phyloP scores from a whole-genome alignment of 2,113 vertebrate genomes.

The Thermophis baileyi region DNA sequence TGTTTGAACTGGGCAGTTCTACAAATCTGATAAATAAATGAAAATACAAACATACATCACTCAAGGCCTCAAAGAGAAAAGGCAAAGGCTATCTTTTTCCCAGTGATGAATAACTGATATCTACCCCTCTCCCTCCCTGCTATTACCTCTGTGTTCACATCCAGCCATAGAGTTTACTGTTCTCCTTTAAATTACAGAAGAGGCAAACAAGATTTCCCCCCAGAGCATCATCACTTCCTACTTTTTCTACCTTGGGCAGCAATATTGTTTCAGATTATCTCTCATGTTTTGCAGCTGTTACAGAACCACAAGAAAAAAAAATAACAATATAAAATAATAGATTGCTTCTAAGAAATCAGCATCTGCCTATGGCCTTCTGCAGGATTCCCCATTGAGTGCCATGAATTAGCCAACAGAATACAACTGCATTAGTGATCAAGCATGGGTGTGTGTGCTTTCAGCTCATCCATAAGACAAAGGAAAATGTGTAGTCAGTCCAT shows the following conservation, averaged over 20 bases:
- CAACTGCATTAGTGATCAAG: slow-evolving; percentile 46
- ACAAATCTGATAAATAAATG: background rate
- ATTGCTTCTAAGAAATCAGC: background rate
- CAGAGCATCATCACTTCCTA: background rate
- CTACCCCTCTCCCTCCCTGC: background rate
- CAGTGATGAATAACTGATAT: background rate
- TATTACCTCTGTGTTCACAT: background rate
- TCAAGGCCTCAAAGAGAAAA: background rate
- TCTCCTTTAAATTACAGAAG: background rate
- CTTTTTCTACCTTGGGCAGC: too few species aligned
- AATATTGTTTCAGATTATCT: background rate
- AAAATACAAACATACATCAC: background rate
- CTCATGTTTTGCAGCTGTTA: background rate
- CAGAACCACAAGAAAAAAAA: background rate
- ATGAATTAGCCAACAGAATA: slow-evolving; percentile 36
- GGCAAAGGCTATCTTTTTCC: background rate
- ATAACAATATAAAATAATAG: background rate
- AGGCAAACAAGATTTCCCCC: background rate
- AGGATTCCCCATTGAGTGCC: slow-evolving; percentile 20
- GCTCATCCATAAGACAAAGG: slow-evolving; percentile 62
- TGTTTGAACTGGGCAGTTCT: background rate
- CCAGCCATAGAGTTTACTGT: background rate
- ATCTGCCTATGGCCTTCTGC: background rate
- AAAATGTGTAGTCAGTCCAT: slow-evolving; percentile 62
- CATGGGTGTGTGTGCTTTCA: slow-evolving; percentile 53